Evolutionary conservation across 2,797 vertebrate genomes (phyloP).

Genomic region (Loris lydekkerianus): DNA sequence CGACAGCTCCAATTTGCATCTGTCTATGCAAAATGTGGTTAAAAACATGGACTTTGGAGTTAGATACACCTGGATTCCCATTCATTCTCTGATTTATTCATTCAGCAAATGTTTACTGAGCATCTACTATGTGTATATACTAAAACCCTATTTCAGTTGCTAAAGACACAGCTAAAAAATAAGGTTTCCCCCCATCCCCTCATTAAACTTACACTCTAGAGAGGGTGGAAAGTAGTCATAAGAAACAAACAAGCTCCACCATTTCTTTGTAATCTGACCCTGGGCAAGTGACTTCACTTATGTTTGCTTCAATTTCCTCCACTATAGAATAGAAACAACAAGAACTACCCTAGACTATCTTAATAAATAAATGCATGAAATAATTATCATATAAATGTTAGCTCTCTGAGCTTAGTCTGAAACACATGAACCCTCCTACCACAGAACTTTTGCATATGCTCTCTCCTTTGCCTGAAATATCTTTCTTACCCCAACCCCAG

Average conservation of each 20-base stretch:
- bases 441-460: not conserved
- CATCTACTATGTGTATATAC: not conserved
- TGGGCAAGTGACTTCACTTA: constrained; percentile 14
- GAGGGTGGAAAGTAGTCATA: not conserved
- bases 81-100: not conserved
- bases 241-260: not conserved
- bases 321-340: constrained; percentile 51
- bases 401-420: constrained; percentile 15
- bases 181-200: not conserved
- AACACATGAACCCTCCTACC: not conserved
- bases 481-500: not conserved
- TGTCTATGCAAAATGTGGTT: not conserved
- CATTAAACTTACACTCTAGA: not conserved
- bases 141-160: constrained; percentile 9
- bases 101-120: constrained; percentile 64
- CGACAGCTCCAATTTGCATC: constrained; percentile 28
- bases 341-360: constrained; percentile 18
- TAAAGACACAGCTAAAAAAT: constrained; percentile 44
- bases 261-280: constrained; percentile 32
- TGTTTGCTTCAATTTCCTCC: constrained; percentile 47
- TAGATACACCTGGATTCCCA: constrained; percentile 49
- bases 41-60: constrained; percentile 9
- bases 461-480: constrained; percentile 49
- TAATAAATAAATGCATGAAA: constrained; percentile 21
- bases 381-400: constrained; percentile 50